A percentile compares a stretch with the other conserved stretches of the same genome.
Conservation (phyloP, 1,140 invertebrate genomes). For the Drosophila kurseongensis region DNA sequence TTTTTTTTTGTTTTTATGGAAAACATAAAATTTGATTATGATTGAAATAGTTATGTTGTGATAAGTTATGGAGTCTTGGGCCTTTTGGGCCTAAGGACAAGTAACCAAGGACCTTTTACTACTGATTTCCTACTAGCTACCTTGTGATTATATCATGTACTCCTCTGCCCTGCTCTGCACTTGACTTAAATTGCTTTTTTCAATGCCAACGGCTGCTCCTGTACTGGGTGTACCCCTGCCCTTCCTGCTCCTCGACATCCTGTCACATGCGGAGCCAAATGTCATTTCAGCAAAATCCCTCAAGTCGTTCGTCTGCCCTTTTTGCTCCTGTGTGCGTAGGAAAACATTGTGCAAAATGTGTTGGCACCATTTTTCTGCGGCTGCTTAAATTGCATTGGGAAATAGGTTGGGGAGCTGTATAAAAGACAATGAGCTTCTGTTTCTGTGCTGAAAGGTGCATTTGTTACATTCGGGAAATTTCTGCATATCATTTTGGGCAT, state of each 20-base stretch:
- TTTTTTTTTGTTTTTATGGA: too few relatives aligned
- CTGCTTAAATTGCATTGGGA: conserved; percentile 73
- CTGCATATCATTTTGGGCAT: background rate
- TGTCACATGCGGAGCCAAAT: conserved; percentile 83
- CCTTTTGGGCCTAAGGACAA: too few relatives aligned
- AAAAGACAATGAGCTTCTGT: conserved; percentile 66
- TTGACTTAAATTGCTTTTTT: conserved; percentile 81
- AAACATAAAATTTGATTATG: too few relatives aligned
- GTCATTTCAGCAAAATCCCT: conserved; percentile 84
- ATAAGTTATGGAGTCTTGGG: too few relatives aligned
- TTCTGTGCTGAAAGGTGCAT: conserved; percentile 27
- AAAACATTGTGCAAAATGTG: conserved; percentile 73
- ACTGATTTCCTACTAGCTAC: conserved; percentile 1
- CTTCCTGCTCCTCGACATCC: conserved; percentile 34
- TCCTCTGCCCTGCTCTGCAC: conserved; percentile 38
- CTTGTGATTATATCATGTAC: conserved; percentile 2
- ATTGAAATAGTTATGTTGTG: too few relatives aligned
- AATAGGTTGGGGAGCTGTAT: conserved; percentile 26
- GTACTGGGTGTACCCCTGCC: conserved; percentile 1
- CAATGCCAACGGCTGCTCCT: conserved; percentile 69
- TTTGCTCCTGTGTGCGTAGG: conserved; percentile 35
- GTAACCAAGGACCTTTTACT: background rate
- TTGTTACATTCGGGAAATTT: conserved; percentile 2
- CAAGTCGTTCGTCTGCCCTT: conserved; percentile 78
- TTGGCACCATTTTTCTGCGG: conserved; percentile 69